Conservation (phyloP, 2,113 vertebrate genomes). For the Oplegnathus fasciatus region DNA sequence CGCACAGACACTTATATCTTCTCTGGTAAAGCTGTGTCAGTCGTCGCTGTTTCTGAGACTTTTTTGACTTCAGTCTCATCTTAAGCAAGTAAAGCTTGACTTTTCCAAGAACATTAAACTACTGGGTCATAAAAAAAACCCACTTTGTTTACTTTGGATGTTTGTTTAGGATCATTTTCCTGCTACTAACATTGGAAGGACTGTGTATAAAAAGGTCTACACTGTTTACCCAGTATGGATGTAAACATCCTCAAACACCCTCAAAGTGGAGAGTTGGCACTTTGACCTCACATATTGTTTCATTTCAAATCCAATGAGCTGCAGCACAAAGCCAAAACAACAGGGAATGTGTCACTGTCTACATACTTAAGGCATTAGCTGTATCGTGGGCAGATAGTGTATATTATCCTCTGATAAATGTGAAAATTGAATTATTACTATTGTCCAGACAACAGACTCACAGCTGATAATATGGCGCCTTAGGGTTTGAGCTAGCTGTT, state of each 20-base stretch:
- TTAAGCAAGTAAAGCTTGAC: not conserved
- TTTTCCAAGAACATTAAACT: not conserved
- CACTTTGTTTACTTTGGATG: not conserved
- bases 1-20: not conserved
- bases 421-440: conserved; percentile 61
- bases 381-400: conserved; percentile 36
- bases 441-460: conserved; percentile 39
- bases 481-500: conserved; percentile 20
- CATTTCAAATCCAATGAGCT: not conserved
- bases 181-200: not conserved
- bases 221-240: not conserved
- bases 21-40: not conserved
- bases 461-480: conserved; percentile 44
- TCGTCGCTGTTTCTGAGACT: not conserved
- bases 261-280: not conserved
- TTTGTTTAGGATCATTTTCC: not conserved
- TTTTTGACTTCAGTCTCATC: not conserved
- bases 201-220: not conserved
- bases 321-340: conserved; percentile 24
- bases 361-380: conserved; percentile 5
- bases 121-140: not conserved
- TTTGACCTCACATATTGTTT: not conserved
- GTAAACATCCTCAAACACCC: not conserved
- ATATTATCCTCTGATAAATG: conserved; percentile 42
- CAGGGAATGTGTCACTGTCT: not conserved